Conservation (phyloP, 1,140 invertebrate species). For the Pseudobourletiella spinata region DNA sequence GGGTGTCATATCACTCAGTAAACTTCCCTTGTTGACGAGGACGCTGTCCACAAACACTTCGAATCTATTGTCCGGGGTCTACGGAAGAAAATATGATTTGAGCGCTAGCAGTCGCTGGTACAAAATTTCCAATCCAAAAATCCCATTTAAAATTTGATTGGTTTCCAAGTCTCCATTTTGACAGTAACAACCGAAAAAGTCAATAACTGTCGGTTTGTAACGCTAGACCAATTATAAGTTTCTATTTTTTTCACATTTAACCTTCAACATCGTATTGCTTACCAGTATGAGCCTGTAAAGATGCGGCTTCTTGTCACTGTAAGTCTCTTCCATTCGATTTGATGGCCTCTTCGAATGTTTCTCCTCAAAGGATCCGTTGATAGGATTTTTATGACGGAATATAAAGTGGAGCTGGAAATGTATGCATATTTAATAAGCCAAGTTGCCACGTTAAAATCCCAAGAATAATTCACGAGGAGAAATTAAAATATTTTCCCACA, state of each 20-base stretch:
- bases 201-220: too few species aligned
- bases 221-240: neutral
- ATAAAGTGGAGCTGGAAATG: constrained; percentile 82
- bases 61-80: constrained; percentile 30
- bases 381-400: constrained; percentile 89
- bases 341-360: constrained; percentile 86
- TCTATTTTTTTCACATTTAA: neutral
- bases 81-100: neutral
- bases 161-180: too few species aligned
- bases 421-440: constrained; percentile 10
- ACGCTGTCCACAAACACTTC: constrained; percentile 27
- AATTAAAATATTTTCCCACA: constrained; percentile 36
- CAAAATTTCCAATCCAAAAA: too few species aligned
- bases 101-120: too few species aligned
- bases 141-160: too few species aligned
- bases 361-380: constrained; percentile 77
- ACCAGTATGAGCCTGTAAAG: constrained; percentile 66
- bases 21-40: constrained; percentile 69
- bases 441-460: neutral
- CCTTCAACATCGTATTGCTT: too few species aligned
- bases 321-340: constrained; percentile 74
- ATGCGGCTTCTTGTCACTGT: constrained; percentile 93
- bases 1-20: constrained; percentile 83
- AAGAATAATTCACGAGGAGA: neutral
- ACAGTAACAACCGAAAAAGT: too few species aligned